Conservation (phyloP, 2,797 vertebrate species). For the Ataeniobius toweri region DNA sequence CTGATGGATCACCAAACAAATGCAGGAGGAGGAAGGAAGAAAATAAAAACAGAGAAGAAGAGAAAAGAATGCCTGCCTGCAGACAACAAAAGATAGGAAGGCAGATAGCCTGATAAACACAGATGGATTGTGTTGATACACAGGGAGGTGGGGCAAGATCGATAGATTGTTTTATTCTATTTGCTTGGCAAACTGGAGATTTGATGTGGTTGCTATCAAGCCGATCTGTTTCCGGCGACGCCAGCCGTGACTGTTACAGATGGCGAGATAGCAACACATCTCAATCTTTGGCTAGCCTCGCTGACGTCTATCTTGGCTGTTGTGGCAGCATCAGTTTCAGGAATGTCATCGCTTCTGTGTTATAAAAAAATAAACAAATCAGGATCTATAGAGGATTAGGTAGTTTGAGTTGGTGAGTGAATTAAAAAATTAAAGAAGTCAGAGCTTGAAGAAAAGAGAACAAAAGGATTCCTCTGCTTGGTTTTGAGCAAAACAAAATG, state of each 20-base stretch:
- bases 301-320: conserved; percentile 41
- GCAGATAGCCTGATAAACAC: conserved; percentile 83
- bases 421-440: conserved; percentile 20
- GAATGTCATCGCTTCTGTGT: conserved; percentile 16
- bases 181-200: conserved; percentile 79
- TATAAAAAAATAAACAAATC: conserved; percentile 7
- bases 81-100: conserved; percentile 78
- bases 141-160: conserved; percentile 74
- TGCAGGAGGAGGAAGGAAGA: conserved; percentile 76
- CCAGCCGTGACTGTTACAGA: conserved; percentile 74
- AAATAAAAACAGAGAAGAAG: conserved; percentile 63
- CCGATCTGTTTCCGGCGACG: conserved; percentile 69
- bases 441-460: neutral
- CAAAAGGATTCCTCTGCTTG: conserved; percentile 37
- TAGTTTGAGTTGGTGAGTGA: conserved; percentile 25
- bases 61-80: conserved; percentile 63
- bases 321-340: conserved; percentile 30
- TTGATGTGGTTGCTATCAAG: conserved; percentile 73
- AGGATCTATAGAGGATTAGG: conserved; percentile 2
- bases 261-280: conserved; percentile 71
- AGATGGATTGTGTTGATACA: conserved; percentile 83
- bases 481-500: conserved; percentile 74
- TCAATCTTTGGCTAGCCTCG: conserved; percentile 67
- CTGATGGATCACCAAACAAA: conserved; percentile 87
- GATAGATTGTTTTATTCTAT: conserved; percentile 82